A percentile compares a stretch with the other conserved stretches of the same genome.
Evolutionary conservation across 1,140 invertebrate species (phyloP).

Genomic region (Zaprionus davidi): DNA sequence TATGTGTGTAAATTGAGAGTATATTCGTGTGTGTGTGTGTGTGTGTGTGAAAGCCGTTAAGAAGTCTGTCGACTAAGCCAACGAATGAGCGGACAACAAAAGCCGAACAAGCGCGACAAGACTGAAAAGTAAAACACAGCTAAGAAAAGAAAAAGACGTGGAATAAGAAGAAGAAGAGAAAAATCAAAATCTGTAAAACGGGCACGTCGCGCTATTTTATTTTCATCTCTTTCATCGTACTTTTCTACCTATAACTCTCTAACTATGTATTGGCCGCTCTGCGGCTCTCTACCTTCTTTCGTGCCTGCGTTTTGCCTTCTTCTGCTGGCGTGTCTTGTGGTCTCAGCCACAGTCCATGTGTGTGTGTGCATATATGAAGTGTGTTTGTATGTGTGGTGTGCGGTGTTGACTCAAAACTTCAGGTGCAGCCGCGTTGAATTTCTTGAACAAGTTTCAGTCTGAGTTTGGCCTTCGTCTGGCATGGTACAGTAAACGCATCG

Average conservation of each 20-base stretch:
- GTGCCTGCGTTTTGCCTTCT: constrained; percentile 59
- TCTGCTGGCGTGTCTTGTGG: constrained; percentile 77
- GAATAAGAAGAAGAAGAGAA: constrained; percentile 34
- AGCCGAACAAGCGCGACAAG: constrained; percentile 1
- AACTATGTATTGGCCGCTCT: constrained; percentile 43
- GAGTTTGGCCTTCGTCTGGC: constrained; percentile 84
- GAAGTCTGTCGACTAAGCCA: constrained; percentile 61
- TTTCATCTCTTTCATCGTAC: constrained; percentile 67
- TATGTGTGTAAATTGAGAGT: constrained; percentile 28
- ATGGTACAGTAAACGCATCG: constrained; percentile 82
- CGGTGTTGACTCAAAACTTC: constrained; percentile 65
- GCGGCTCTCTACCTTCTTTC: constrained; percentile 65
- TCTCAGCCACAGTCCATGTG: constrained; percentile 39
- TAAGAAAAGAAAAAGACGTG: constrained; percentile 11
- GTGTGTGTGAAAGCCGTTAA: constrained; percentile 75
- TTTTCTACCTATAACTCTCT: constrained; percentile 64
- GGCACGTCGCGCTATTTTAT: constrained; percentile 73
- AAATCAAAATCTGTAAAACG: constrained; percentile 82
- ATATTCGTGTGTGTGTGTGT: constrained; percentile 18
- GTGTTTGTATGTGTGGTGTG: constrained; percentile 40
- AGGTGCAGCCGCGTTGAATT: constrained; percentile 76
- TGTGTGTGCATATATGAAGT: constrained; percentile 8
- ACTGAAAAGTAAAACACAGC: constrained; percentile 26
- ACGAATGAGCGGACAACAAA: constrained; percentile 15
- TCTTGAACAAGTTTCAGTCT: constrained; percentile 83